Evolutionary conservation across 2,113 vertebrate species (phyloP).

Genomic region (Hippocampus abdominalis): DNA sequence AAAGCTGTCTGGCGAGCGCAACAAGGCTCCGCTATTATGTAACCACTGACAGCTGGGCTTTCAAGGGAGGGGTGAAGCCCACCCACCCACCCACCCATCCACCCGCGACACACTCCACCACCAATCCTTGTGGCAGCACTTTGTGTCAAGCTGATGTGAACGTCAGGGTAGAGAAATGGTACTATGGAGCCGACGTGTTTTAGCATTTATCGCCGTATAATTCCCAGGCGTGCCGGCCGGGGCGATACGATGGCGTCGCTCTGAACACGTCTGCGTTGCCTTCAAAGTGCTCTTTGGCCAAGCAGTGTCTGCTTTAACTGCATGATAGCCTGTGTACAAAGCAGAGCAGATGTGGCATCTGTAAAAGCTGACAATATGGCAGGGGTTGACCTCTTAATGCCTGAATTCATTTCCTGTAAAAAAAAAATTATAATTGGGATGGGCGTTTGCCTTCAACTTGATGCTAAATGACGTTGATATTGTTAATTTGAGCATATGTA

Average conservation of each 20-base stretch:
- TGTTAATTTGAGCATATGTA: too few species aligned
- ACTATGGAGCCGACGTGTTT: slow-evolving; percentile 53
- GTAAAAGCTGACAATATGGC: background rate
- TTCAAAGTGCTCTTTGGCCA: slow-evolving; percentile 30
- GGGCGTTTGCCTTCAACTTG: too few species aligned
- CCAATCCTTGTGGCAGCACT: slow-evolving; percentile 70
- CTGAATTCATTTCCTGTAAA: too few species aligned
- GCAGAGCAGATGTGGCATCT: background rate
- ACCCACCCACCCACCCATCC: background rate
- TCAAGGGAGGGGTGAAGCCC: slow-evolving; percentile 55
- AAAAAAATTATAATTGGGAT: too few species aligned
- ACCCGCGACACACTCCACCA: slow-evolving; percentile 9
- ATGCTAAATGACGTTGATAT: too few species aligned
- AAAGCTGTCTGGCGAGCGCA: slow-evolving; percentile 68
- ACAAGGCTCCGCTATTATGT: slow-evolving; percentile 76
- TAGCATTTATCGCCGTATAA: slow-evolving; percentile 56
- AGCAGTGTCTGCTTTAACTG: slow-evolving; percentile 10
- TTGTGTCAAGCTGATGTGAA: slow-evolving; percentile 69
- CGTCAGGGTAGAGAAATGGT: slow-evolving; percentile 52
- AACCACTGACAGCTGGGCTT: slow-evolving; percentile 76
- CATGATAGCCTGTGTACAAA: background rate
- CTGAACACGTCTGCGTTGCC: slow-evolving; percentile 49
- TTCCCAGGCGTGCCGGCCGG: slow-evolving; percentile 53
- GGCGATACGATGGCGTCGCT: slow-evolving; percentile 41
- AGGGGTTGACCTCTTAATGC: background rate